Conservation (phyloP, 2,888 invertebrate species). For the Lordiphosa andalusiaca region DNA sequence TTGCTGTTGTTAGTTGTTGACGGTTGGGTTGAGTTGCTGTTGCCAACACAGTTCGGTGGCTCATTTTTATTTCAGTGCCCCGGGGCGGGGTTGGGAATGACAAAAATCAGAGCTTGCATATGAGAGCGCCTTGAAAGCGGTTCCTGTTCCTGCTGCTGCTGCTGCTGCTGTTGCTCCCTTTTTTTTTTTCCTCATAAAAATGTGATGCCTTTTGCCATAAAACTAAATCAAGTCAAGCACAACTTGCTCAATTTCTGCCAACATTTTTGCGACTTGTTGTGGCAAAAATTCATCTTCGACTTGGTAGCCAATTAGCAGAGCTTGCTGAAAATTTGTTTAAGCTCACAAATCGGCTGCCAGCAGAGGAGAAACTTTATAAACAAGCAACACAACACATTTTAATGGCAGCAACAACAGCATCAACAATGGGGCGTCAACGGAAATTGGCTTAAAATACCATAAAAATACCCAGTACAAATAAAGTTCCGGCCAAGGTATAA, state of each 20-base stretch:
- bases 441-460: conserved; percentile 72
- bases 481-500: conserved; percentile 55
- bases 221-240: conserved; percentile 17
- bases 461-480: conserved; percentile 58
- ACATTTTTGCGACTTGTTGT: conserved; percentile 17
- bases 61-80: conserved; percentile 67
- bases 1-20: conserved; percentile 26
- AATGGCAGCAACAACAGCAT: conserved; percentile 14
- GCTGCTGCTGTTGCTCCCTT: background rate
- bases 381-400: conserved; percentile 49
- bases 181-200: conserved; percentile 49
- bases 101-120: conserved; percentile 45
- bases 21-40: conserved; percentile 25
- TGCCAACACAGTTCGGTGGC: conserved; percentile 53
- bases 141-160: conserved; percentile 20
- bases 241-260: conserved; percentile 7
- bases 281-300: conserved; percentile 2
- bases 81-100: conserved; percentile 54
- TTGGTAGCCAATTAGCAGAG: conserved; percentile 52
- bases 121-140: conserved; percentile 31
- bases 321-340: conserved; percentile 35
- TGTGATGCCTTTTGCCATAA: conserved; percentile 49
- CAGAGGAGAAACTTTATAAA: conserved; percentile 54
- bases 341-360: conserved; percentile 34
- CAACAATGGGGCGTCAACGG: conserved; percentile 63